These are phyloP conservation scores for Sporophila hypoxantha DNA, from an alignment of 2,113 vertebrate genomes.

Conservation along the genomic window DNA sequence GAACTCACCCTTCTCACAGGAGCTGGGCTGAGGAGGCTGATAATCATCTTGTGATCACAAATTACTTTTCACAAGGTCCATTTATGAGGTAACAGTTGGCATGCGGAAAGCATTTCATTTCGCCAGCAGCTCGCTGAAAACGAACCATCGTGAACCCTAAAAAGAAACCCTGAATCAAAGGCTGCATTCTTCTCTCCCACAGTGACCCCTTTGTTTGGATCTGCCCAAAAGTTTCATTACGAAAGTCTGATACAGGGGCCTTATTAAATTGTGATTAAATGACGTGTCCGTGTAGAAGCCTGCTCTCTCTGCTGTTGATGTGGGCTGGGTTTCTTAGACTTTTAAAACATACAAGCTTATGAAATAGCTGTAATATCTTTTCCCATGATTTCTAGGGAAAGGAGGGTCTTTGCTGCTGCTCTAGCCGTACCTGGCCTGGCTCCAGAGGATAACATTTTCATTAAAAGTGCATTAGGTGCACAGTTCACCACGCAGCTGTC, in stretches of 20 bases:
- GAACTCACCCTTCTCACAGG: neutral
- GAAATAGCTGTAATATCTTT: constrained; percentile 43
- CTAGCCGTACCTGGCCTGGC: neutral
- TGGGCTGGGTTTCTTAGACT: constrained; percentile 29
- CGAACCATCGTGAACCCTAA: constrained; percentile 8
- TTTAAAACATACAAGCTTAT: constrained; percentile 24
- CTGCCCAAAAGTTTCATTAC: constrained; percentile 48
- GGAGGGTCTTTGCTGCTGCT: constrained; percentile 17
- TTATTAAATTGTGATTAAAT: constrained; percentile 62
- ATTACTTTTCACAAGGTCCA: constrained; percentile 37
- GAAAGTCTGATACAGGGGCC: constrained; percentile 46
- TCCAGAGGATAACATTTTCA: constrained; percentile 60
- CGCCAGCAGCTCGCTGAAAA: constrained; percentile 19
- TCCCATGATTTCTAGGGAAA: neutral
- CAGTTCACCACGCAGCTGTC: neutral
- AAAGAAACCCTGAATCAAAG: constrained; percentile 41
- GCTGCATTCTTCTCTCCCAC: constrained; percentile 52
- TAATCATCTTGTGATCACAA: constrained; percentile 47
- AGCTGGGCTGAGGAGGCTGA: constrained; percentile 21
- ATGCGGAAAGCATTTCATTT: constrained; percentile 17
- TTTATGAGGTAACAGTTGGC: constrained; percentile 46
- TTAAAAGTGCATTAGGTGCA: constrained; percentile 48
- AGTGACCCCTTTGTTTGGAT: constrained; percentile 57
- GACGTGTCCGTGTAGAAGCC: neutral
- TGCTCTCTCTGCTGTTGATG: constrained; percentile 14